Conservation (phyloP, 1,140 invertebrate genomes). For the Pseudomyrmex cubaensis region DNA sequence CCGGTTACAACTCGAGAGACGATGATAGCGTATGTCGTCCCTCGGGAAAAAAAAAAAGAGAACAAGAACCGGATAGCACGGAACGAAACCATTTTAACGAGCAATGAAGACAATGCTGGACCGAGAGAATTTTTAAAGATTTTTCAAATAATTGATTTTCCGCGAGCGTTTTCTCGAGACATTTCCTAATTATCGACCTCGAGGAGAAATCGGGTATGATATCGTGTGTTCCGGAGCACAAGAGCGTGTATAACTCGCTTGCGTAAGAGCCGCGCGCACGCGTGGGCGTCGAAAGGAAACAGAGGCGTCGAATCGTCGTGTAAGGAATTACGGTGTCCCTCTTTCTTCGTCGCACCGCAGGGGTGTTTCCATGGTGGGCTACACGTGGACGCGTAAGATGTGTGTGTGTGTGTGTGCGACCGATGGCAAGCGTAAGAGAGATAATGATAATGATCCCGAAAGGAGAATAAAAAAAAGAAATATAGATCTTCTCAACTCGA, state of each 20-base stretch:
- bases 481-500: not conserved
- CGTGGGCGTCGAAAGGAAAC: constrained; percentile 63
- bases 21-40: not conserved
- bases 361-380: constrained; percentile 31
- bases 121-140: not conserved
- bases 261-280: constrained; percentile 37
- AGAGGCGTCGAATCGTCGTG: constrained; percentile 71
- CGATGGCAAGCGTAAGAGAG: constrained; percentile 53
- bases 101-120: not conserved
- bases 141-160: not conserved
- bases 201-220: not conserved
- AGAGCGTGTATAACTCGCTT: constrained; percentile 19
- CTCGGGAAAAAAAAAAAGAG: not conserved
- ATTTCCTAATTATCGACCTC: constrained; percentile 10
- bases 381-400: not conserved
- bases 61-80: not conserved
- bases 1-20: not conserved
- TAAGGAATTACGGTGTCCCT: constrained; percentile 63
- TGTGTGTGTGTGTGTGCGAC: not conserved
- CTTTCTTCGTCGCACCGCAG: constrained; percentile 19
- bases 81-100: not conserved
- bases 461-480: not conserved
- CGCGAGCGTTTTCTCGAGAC: not conserved
- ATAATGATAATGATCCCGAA: constrained; percentile 61
- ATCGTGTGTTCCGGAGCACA: not conserved